phyloP scores from a whole-genome alignment of 2,888 invertebrate species.

The Perdita meconis region DNA sequence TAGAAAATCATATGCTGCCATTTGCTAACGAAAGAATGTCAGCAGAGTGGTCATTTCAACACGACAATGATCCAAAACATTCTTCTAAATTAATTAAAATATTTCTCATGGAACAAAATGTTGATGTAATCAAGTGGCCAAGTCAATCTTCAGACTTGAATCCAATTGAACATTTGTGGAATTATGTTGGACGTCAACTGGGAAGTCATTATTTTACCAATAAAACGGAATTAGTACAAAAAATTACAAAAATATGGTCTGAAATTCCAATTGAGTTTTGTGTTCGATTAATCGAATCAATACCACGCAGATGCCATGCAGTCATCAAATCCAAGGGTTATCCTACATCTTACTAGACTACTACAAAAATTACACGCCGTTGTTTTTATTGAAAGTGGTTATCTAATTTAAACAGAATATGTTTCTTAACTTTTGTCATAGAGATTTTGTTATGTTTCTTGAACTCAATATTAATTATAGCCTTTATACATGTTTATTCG shows the following conservation, averaged over 20 bases:
- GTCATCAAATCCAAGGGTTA: too few species aligned
- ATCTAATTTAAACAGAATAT: too few species aligned
- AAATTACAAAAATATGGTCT: not conserved
- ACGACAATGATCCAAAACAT: conserved; percentile 1
- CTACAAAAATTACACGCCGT: too few species aligned
- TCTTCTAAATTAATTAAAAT: conserved; percentile 8
- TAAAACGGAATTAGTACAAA: conserved; percentile 12
- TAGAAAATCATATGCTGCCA: conserved; percentile 16
- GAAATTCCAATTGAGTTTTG: not conserved
- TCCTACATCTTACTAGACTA: too few species aligned
- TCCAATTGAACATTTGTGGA: conserved; percentile 5
- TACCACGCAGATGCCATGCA: conserved; percentile 7
- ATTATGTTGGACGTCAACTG: conserved; percentile 17
- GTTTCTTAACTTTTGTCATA: too few species aligned
- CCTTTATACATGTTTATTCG: too few species aligned
- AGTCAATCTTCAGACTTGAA: conserved; percentile 12
- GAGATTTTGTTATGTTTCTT: too few species aligned
- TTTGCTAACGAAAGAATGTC: conserved; percentile 1
- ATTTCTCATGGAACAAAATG: conserved; percentile 10
- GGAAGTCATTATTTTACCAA: too few species aligned
- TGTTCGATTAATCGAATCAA: conserved; percentile 8
- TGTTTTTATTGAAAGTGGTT: too few species aligned
- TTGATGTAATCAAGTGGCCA: too few species aligned
- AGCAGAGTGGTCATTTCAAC: too few species aligned
- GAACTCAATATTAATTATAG: too few species aligned